Evolutionary conservation across 2,888 invertebrate genomes (phyloP), one percentile per base, ranked within the genome.

Genomic region (Sthenelais limicola): DNA sequence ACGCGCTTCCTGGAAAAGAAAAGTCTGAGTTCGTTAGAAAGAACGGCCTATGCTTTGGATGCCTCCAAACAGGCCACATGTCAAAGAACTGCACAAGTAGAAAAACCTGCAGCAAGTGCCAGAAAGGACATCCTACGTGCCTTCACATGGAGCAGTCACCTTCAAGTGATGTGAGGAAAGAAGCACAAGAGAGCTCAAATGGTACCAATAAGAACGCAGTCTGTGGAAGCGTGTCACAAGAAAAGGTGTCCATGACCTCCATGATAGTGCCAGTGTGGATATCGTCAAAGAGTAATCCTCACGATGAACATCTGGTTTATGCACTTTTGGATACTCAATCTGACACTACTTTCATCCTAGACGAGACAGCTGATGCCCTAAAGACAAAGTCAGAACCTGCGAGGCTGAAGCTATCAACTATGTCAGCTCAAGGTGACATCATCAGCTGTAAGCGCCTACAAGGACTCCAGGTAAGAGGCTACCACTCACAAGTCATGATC

Each of bases 21-120:
- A 49, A 18, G 30, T 33, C 43, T 7, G 3, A 71, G 18, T 49
- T 48, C 66, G 72, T 72, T n/a, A 69, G 28, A 48, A 72, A 70
- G 15, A 72, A 78, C 12, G 68, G 73, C 3, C 67, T 79, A 5
- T 80, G 78, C 68, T 80, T 74, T 76, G 79, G 78, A 5, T 80
- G 80, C 68, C 47, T 80, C n/a, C 1, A 52, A 2, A 12, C 26
- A 18, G 79, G 79, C 3, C 80, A 80, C 49, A 33, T 71, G 15
- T 73, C 76, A 1, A 78, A 73, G 48, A 66, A 68, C 9, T 80
- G 80, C 66, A 72, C n/a, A 54, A 26, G 28, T 5, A 3, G 15
- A 21, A 54, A 26, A 54, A 12, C n/a, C 54, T 54, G 54, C n/a
- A 26, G n/a, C n/a, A 54, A 54, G 26, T n/a, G n/a, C n/a, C n/a